Base-by-base conservation (phyloP, 2,113 vertebrate species). In the Laticauda colubrina region DNA sequence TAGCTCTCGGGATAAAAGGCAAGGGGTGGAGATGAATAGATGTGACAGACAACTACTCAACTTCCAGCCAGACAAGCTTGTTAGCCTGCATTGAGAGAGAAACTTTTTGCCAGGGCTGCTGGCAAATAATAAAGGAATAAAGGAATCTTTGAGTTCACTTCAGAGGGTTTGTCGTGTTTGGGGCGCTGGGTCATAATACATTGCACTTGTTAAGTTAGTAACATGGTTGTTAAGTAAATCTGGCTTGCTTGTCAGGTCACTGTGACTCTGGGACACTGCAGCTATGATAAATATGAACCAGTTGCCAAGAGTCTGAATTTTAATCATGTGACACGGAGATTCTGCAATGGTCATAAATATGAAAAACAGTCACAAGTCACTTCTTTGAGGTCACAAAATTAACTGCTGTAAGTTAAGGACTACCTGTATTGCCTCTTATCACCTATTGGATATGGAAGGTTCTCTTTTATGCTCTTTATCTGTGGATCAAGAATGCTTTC, bases 401-500 rank as follows among this genome's bases (percentile, higher is more conserved):
- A 64, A 64, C 61, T n/a, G 29, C n/a, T 29, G 10, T 64, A 64
- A 64, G 26, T n/a, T 69, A 11, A 69, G 61, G 11, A n/a, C 61
- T n/a, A 2, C 11, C 29, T 69, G 61, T n/a, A n/a, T n/a, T n/a
- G 29, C 61, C 61, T 69, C 29, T 15, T n/a, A 34, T 18, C 24
- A 51, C 10, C 26, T 11, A 34, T n/a, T 10, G 21, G 48, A 45
- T n/a, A 34, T 12, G 5, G 69, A 93, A 57, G 43, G 39, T 34
- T 61, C 56, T 23, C 21, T 55, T 45, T 0, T 0, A 90, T 10
- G 0, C 0, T 12, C 34, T 48, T 88, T 53, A 39, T 53, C 85
- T 89, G 12, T 26, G 21, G 34, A 45, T 54, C 24, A 86, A 2
- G 0, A 91, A 34, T 85, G 24, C 87, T n/a, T 91, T 1, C 0